Base-by-base conservation (phyloP, 2,797 vertebrate species). In the Malurus splendens region DNA sequence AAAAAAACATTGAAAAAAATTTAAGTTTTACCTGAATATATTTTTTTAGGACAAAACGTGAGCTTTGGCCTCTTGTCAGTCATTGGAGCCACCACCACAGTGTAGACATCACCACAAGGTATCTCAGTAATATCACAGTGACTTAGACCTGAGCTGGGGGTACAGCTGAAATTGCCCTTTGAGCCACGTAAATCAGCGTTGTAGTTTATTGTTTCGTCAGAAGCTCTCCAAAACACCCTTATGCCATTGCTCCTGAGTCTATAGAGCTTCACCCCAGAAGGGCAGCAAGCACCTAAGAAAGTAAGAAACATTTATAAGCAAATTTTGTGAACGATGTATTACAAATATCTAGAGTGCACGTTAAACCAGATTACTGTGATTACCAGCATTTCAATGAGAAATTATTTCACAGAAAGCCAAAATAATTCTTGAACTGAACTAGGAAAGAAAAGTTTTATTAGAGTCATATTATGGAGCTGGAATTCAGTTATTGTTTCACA, bases 281-380 rank as follows among this genome's bases (percentile, higher is more conserved):
- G 99, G 92, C 99, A 99, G 89, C 99, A 99, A 70, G 97, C 95
- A 95, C 97, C 99, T 99, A 47, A n/a, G 48, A 72, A 82, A 82
- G 41, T 47, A 52, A 52, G 27, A 52, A 83, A 59, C 5, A 27
- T 65, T n/a, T 19, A 30, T 62, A 47, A 67, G 32, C 32, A 28
- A 25, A 47, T 47, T n/a, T 54, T 79, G 38, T 75, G 17, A 86
- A 54, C 11, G 42, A 39, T 23, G 12, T 22, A 6, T 44, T 55
- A 38, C 12, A 45, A 18, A 16, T 48, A 68, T 52, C 39, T 71
- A 16, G 19, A 87, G 10, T 42, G 14, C 28, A 55, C 30, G 82
- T 90, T 64, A 45, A 67, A 77, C 18, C 20, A 87, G 30, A 36
- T 62, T 7, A 48, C 24, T 25, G 17, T 51, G 9, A 61, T 83